phyloP scores from a whole-genome alignment of 1,140 invertebrate genomes.

The Pseudobourletiella spinata region DNA sequence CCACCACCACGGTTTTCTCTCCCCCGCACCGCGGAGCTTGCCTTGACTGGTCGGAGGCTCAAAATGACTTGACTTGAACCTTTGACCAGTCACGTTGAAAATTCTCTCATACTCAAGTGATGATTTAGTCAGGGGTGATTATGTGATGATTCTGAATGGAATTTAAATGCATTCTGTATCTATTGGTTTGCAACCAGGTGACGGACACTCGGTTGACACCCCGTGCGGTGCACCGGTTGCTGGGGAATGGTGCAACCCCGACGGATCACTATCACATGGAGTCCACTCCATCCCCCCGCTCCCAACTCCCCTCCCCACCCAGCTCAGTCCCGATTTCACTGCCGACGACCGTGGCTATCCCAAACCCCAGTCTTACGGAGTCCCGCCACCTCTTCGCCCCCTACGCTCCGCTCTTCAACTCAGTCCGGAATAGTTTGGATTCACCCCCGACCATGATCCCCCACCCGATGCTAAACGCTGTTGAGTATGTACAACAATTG shows the following conservation, averaged over 20 bases:
- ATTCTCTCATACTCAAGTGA: too few species aligned
- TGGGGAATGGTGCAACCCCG: slow-evolving; percentile 46
- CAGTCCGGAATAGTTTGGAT: slow-evolving; percentile 24
- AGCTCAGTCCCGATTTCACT: slow-evolving; percentile 76
- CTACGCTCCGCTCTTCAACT: slow-evolving; percentile 71
- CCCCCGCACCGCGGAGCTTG: too few species aligned
- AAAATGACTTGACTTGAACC: too few species aligned
- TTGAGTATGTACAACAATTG: slow-evolving; percentile 38
- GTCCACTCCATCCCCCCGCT: slow-evolving; percentile 44
- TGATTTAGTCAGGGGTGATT: too few species aligned
- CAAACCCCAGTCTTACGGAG: slow-evolving; percentile 89
- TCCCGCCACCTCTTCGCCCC: slow-evolving; percentile 79
- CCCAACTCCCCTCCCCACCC: slow-evolving; percentile 51
- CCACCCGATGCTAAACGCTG: slow-evolving; percentile 40
- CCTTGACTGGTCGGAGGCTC: too few species aligned
- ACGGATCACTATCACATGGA: slow-evolving; percentile 24
- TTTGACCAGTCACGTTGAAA: too few species aligned
- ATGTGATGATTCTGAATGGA: too few species aligned
- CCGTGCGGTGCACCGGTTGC: slow-evolving; percentile 71
- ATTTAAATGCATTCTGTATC: too few species aligned
- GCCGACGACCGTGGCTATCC: slow-evolving; percentile 88
- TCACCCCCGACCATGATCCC: slow-evolving; percentile 38
- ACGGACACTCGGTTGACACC: slow-evolving; percentile 92
- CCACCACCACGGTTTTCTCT: too few species aligned
- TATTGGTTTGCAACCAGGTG: too few species aligned